These are phyloP conservation scores for Pachycephala philippinensis DNA, from an alignment of 2,113 vertebrate species.

Conservation along the genomic window DNA sequence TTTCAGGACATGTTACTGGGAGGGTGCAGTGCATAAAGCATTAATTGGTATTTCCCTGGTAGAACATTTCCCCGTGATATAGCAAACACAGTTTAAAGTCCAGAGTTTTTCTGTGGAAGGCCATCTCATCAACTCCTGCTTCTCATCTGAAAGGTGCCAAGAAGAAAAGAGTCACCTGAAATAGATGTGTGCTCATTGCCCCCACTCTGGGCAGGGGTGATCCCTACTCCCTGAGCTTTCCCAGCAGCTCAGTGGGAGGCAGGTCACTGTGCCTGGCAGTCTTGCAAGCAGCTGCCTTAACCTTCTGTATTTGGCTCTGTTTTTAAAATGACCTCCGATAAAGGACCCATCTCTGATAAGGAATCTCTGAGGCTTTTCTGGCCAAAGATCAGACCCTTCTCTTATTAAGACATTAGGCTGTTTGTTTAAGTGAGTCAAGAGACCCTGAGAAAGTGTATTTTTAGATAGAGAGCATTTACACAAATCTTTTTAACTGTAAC, in stretches of 20 bases:
- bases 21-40: not conserved
- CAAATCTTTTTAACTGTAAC: not conserved
- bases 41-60: not conserved
- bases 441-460: not conserved
- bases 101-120: not conserved
- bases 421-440: not conserved
- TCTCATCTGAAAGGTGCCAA: not conserved
- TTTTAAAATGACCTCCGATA: not conserved
- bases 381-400: not conserved
- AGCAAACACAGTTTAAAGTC: not conserved
- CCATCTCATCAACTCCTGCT: not conserved
- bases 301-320: not conserved
- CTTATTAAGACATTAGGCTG: not conserved
- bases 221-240: not conserved
- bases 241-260: not conserved
- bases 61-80: not conserved
- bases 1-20: not conserved
- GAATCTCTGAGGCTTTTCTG: not conserved
- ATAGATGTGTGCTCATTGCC: not conserved
- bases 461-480: not conserved
- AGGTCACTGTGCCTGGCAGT: not conserved
- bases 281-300: not conserved
- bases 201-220: not conserved
- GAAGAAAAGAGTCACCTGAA: not conserved
- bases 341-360: not conserved